Evolutionary conservation across 1,140 invertebrate species (phyloP).

Genomic region (Littorina saxatilis): DNA sequence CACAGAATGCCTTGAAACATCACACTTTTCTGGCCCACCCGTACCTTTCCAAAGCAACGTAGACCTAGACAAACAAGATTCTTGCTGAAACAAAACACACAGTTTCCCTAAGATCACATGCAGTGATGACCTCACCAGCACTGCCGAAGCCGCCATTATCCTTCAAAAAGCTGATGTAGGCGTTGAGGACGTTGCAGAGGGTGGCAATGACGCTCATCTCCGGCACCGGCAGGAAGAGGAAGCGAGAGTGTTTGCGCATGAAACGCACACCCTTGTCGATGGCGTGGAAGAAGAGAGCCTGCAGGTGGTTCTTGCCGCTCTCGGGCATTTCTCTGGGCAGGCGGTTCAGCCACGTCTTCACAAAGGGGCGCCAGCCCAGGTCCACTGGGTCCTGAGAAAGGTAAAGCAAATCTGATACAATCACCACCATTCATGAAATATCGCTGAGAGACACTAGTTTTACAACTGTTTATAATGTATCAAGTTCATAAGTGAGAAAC

Average conservation of each 20-base stretch:
- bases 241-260: slow-evolving; percentile 57
- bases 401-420: background rate
- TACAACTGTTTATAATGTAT: too few species aligned
- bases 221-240: slow-evolving; percentile 63
- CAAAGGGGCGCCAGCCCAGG: slow-evolving; percentile 73
- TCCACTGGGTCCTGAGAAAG: slow-evolving; percentile 71
- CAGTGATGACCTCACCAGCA: slow-evolving; percentile 55
- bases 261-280: slow-evolving; percentile 81
- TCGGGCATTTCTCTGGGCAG: slow-evolving; percentile 72
- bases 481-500: too few species aligned
- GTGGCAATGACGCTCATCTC: slow-evolving; percentile 66
- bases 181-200: slow-evolving; percentile 70
- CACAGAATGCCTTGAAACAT: too few species aligned
- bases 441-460: too few species aligned
- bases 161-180: slow-evolving; percentile 71
- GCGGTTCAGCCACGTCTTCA: slow-evolving; percentile 72
- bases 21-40: too few species aligned
- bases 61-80: too few species aligned
- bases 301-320: slow-evolving; percentile 76
- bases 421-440: too few species aligned
- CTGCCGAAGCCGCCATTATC: slow-evolving; percentile 72
- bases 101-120: too few species aligned
- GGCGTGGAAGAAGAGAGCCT: slow-evolving; percentile 80
- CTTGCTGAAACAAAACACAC: too few species aligned
- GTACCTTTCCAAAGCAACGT: too few species aligned